These are phyloP conservation scores for Pristionchus japonicus DNA, from an alignment of 2,888 invertebrate genomes.

Conservation along the genomic window DNA sequence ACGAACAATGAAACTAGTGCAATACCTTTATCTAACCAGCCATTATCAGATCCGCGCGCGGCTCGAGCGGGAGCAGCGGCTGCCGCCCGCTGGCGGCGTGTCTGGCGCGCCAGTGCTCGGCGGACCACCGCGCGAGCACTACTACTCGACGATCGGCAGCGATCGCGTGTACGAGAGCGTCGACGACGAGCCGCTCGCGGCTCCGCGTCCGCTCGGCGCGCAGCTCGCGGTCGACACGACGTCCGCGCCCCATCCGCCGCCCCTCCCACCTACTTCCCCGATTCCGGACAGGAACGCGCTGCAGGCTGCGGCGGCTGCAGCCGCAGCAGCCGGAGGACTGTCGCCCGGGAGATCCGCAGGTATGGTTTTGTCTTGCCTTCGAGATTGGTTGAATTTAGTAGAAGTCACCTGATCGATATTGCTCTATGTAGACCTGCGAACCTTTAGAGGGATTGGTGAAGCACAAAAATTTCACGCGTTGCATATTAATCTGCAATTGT, in stretches of 20 bases:
- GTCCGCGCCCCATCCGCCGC: neutral
- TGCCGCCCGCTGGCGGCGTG: neutral
- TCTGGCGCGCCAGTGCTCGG: constrained; percentile 64
- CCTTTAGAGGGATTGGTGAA: neutral
- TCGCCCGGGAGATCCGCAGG: neutral
- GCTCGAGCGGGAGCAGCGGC: constrained; percentile 16
- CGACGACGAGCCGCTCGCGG: neutral
- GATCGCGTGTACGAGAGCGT: constrained; percentile 31
- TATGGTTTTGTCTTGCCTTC: neutral
- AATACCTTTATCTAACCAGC: neutral
- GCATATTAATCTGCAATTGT: too few species aligned
- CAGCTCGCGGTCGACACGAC: constrained; percentile 30
- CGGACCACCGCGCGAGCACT: constrained; percentile 56
- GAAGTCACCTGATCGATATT: neutral
- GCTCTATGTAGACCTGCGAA: neutral
- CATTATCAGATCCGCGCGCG: constrained; percentile 3
- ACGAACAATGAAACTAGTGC: neutral
- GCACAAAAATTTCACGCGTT: neutral
- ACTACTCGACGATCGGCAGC: constrained; percentile 43
- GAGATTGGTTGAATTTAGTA: too few species aligned
- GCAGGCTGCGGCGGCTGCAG: neutral
- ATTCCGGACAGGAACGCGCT: constrained; percentile 40
- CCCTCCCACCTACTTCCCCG: constrained; percentile 46
- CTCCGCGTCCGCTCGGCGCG: neutral
- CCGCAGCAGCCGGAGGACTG: neutral